Evolutionary conservation across 1,140 invertebrate genomes (phyloP), one percentile per base, ranked within the genome.

Genomic region (Chlorops oryzae): DNA sequence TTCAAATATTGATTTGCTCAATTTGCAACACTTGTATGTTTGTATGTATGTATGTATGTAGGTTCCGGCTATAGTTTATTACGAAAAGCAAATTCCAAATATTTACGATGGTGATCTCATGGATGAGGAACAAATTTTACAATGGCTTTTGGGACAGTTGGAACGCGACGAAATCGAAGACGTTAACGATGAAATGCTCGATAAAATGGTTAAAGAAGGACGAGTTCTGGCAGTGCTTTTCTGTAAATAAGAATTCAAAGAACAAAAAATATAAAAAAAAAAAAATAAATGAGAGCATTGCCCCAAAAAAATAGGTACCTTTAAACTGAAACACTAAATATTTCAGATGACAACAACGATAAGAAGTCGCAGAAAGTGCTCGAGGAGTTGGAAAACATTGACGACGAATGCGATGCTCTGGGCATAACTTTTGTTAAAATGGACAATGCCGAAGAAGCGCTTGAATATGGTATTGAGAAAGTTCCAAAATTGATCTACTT

Each of bases 101-200:
- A 78, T 94, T 59, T 96, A 92, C 70, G 90, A 92, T 70, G 91
- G 90, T 62, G 88, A 95, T 71, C 76, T 95, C 50, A 85, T 90
- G 62, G 87, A 94, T 68, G 92, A 95, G 74, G 86, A 94, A 63
- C 87, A 90, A 66, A 89, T 95, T 54, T 75, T 95, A 40, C 86
- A 91, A 63, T 94, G 90, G 90, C 74, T 92, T 20, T 76, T 92
- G 51, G 81, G 83, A 42, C 90, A 93, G 72, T 73, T 91, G 47
- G 87, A 91, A 72, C 88, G 87, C 58, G 92, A 95, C 73, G 90
- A 95, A 80, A 95, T 95, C 61, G 92, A 96, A 78, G 91, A 95
- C 75, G 85, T 96, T 27, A 93, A 90, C 35, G 90, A 92, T 73
- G 89, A 92, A 76, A 93, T 94, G 88, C 78, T 95, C 43, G 90